Percentiles rank a stretch among this genome's conserved stretches.
phyloP scores from a whole-genome alignment of 2,888 invertebrate species.

The Eupithecia vulgata region DNA sequence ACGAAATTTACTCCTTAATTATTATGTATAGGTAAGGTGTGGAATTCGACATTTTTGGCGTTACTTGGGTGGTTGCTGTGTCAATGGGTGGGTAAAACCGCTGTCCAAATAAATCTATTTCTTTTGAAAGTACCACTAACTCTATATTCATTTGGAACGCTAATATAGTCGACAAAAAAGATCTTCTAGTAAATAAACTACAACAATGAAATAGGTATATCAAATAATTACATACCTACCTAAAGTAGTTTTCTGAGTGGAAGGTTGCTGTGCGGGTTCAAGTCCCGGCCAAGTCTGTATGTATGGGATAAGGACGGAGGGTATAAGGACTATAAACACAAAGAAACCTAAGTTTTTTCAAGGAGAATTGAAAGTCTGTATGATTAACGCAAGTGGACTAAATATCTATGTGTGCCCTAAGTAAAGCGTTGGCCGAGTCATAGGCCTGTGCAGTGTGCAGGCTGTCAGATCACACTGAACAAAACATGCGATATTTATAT shows the following conservation, averaged over 20 bases:
- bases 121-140: background rate
- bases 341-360: no score
- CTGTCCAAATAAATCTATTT: background rate
- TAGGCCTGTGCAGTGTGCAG: background rate
- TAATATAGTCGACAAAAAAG: background rate
- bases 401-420: background rate
- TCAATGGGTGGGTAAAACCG: background rate
- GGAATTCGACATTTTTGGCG: background rate
- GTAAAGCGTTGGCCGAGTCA: background rate
- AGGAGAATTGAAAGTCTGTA: background rate
- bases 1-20: background rate
- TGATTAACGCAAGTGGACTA: background rate
- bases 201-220: no score
- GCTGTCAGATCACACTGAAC: no score
- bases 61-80: background rate
- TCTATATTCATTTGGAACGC: background rate
- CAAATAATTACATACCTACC: no score
- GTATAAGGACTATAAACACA: no score
- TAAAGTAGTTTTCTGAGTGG: no score
- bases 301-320: no score
- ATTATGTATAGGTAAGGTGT: background rate
- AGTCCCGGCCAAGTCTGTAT: no score
- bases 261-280: no score
- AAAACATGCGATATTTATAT: no score
- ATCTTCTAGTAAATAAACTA: no score